phyloP scores from a whole-genome alignment of 2,888 invertebrate species.

The Nemurella pictetii region DNA sequence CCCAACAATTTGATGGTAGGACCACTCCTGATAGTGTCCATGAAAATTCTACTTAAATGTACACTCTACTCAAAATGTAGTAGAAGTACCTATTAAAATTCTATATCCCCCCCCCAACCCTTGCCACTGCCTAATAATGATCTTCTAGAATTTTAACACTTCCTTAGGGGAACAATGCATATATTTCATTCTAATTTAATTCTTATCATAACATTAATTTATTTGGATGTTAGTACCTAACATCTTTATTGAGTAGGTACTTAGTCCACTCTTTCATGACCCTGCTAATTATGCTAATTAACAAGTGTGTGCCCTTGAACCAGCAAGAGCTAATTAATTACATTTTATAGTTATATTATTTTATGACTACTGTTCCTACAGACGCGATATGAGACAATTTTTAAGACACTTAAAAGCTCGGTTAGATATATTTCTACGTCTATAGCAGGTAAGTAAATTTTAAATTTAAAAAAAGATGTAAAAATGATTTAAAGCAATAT shows the following conservation, averaged over 20 bases:
- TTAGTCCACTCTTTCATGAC: not conserved
- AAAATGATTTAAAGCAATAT: not conserved
- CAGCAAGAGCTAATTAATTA: slow-evolving; percentile 27
- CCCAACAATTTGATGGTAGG: not conserved
- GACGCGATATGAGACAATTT: not conserved
- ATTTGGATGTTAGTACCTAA: not conserved
- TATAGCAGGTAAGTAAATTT: not conserved
- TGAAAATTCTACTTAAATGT: not conserved
- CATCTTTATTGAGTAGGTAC: not conserved
- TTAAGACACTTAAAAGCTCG: not conserved
- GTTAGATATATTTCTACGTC: not conserved
- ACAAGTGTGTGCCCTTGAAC: slow-evolving; percentile 23
- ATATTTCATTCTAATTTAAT: not conserved
- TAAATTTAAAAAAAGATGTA: not conserved
- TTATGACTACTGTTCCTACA: not conserved
- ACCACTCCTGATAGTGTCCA: not conserved
- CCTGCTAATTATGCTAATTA: not conserved
- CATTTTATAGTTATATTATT: not conserved
- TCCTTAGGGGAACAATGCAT: not conserved
- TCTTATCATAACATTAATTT: not conserved
- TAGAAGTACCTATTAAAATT: not conserved
- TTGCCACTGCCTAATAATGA: not conserved
- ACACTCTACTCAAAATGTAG: not conserved
- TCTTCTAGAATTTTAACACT: not conserved
- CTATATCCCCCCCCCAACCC: not conserved